Evolutionary conservation across 2,888 invertebrate genomes (phyloP).

Genomic region (Limnephilus lunatus): DNA sequence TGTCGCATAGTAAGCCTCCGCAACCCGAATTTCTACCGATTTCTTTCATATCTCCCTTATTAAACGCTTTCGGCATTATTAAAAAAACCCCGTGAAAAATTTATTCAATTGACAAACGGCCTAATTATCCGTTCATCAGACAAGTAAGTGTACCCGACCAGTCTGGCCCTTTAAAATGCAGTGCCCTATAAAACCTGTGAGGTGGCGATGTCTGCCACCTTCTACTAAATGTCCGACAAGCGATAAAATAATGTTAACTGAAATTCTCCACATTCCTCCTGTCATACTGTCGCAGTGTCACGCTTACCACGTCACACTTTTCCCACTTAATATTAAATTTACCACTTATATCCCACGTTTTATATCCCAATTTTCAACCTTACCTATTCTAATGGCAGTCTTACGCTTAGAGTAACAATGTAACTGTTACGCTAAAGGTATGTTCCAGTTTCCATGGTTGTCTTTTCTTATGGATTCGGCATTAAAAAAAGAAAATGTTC

Average conservation of each 20-base stretch:
- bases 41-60: too few species aligned
- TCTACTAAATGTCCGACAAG: background rate
- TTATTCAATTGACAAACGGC: too few species aligned
- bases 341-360: background rate
- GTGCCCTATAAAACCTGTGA: background rate
- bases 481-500: too few species aligned
- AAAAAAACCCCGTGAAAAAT: too few species aligned
- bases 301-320: background rate
- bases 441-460: too few species aligned
- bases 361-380: background rate
- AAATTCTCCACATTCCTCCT: slow-evolving; percentile 7
- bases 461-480: too few species aligned
- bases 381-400: too few species aligned
- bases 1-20: too few species aligned
- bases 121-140: background rate
- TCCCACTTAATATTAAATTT: background rate
- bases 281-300: background rate
- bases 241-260: slow-evolving; percentile 22
- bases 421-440: too few species aligned
- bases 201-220: background rate
- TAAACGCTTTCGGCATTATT: too few species aligned
- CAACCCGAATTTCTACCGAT: too few species aligned
- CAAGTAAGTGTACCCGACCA: background rate
- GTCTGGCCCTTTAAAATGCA: background rate
- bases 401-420: too few species aligned